Conservation (phyloP, 2,888 invertebrate genomes). For the Pyrocoelia pectoralis region DNA sequence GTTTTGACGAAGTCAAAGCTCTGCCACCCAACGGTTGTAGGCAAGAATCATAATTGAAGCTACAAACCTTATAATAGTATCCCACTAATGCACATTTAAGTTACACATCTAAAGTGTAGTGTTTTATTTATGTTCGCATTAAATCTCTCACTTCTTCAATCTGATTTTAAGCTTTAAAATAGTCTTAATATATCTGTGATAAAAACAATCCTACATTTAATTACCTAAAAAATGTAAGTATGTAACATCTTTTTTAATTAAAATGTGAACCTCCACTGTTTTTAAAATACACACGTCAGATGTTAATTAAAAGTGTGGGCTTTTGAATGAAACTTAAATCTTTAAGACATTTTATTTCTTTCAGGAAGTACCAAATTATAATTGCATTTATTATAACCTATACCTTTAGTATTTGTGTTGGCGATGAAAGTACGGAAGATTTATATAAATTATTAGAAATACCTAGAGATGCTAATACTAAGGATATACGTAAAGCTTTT, state of each 20-base stretch:
- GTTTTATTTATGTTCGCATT: too few species aligned
- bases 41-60: too few species aligned
- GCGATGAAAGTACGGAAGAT: constrained; percentile 39
- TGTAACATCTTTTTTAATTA: too few species aligned
- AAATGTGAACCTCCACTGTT: not conserved
- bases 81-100: too few species aligned
- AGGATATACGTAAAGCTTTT: constrained; percentile 76
- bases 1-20: too few species aligned
- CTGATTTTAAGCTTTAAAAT: too few species aligned
- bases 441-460: constrained; percentile 62
- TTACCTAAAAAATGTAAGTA: constrained; percentile 5
- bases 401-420: constrained; percentile 3
- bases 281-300: not conserved
- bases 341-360: not conserved
- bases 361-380: constrained; percentile 13
- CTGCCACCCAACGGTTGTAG: too few species aligned
- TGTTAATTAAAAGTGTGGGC: not conserved
- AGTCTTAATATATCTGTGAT: too few species aligned
- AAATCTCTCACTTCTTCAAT: too few species aligned
- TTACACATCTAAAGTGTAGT: too few species aligned
- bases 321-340: not conserved
- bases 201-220: too few species aligned
- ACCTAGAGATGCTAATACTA: constrained; percentile 68
- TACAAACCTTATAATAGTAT: too few species aligned
- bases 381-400: constrained; percentile 4